Base-by-base conservation (phyloP, 2,888 invertebrate species). In the Hydriomena furcata region DNA sequence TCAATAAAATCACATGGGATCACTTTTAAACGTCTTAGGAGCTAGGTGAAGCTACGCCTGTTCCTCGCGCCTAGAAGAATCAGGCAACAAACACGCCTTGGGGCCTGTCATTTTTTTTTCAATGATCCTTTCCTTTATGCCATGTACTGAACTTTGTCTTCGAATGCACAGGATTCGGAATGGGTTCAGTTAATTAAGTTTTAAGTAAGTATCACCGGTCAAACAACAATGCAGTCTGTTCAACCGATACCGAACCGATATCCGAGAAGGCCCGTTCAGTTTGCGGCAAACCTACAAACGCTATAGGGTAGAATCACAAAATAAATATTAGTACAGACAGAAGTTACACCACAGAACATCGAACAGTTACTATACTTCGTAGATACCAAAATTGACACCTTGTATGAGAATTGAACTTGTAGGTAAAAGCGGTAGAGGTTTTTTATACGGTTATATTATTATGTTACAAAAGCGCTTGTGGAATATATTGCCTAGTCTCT, bases 261-360 rank as follows among this genome's bases (percentile, higher is more conserved):
- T 43, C 32, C 7, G 13, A 48, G 31, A 36, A 36, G 42, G 25
- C 30, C 8, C 34, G 23, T 21, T 12, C 34, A 36, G 38, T 48
- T 41, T 47, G 41, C 41, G 50, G 17, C 32, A n/a, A 5, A 32
- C n/a, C 32, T 5, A 20, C 25, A 21, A 13, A 40, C 12, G 25
- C 35, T 20, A 21, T 34, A 35, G 3, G 23, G 12, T 6, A 5
- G 10, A 38, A n/a, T 8, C 24, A 34, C 34, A 34, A 10, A 21
- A 8, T 8, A 21, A 11, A 21, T 34, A 34, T 28, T 28, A 28
- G 10, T 28, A 28, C 11, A 11, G 6, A n/a, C n/a, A n/a, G n/a
- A n/a, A 28, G 11, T 3, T 11, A 6, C 17, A 17, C 2, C 4
- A 17, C 17, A 17, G 17, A 17, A 11, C 5, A 11, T 11, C 1